Percentiles rank a stretch among this genome's conserved stretches.
Evolutionary conservation across 2,888 invertebrate genomes (phyloP).

Genomic region (Tiphia femorata): DNA sequence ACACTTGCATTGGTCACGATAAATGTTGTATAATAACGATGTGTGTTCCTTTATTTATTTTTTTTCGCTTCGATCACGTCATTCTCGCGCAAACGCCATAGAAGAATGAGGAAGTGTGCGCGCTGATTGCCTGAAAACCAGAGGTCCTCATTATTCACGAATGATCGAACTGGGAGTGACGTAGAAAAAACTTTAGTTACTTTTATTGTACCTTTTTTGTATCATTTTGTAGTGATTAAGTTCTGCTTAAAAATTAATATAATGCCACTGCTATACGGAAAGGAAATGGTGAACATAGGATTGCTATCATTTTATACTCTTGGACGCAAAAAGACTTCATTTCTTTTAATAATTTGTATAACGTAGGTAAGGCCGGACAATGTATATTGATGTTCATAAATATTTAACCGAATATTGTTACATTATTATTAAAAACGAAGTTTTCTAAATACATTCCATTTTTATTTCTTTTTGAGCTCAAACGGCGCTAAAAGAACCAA

Average conservation of each 20-base stretch:
- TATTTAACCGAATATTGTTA: slow-evolving; percentile 47
- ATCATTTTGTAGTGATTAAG: neutral
- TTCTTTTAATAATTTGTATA: slow-evolving; percentile 44
- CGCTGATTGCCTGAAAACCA: neutral
- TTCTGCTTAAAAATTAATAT: neutral
- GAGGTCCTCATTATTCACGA: neutral
- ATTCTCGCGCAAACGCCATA: slow-evolving; percentile 12
- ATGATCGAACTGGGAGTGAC: slow-evolving; percentile 34
- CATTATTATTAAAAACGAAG: slow-evolving; percentile 47
- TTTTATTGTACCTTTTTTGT: neutral
- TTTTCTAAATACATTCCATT: slow-evolving; percentile 47
- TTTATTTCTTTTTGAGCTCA: slow-evolving; percentile 41
- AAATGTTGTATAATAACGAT: slow-evolving; percentile 41
- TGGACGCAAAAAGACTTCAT: slow-evolving; percentile 40
- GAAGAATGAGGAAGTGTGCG: neutral
- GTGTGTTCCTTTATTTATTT: slow-evolving; percentile 39
- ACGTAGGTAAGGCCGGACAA: slow-evolving; percentile 39
- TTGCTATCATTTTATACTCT: slow-evolving; percentile 48
- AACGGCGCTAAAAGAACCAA: too few species aligned
- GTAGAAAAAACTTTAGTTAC: slow-evolving; percentile 37
- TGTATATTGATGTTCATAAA: slow-evolving; percentile 48
- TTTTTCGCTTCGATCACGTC: slow-evolving; percentile 18
- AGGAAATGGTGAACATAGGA: slow-evolving; percentile 28
- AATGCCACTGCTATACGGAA: neutral
- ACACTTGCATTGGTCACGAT: slow-evolving; percentile 40